phyloP scores from a whole-genome alignment of 2,888 invertebrate species.

The Acanthosepion esculentum region DNA sequence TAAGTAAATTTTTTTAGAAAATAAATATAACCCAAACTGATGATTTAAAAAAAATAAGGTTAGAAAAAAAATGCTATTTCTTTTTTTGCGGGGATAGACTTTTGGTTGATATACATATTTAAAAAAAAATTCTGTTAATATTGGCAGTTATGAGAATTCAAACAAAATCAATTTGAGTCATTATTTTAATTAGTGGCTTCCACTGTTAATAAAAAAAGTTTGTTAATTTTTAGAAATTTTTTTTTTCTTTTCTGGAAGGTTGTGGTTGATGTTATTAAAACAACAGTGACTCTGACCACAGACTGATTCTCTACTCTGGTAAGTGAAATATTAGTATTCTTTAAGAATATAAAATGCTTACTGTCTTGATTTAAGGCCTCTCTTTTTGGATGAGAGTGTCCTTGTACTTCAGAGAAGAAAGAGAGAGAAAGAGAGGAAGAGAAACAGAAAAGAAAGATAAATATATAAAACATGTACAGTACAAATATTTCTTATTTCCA shows the following conservation, averaged over 20 bases:
- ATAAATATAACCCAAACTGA: not conserved
- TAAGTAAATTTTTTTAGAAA: not conserved
- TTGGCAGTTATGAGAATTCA: not conserved
- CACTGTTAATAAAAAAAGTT: not conserved
- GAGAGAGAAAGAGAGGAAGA: not conserved
- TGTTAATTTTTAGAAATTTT: not conserved
- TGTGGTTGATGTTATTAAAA: not conserved
- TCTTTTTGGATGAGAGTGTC: slow-evolving; percentile 44
- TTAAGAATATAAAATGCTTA: slow-evolving; percentile 45
- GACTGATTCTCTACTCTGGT: not conserved
- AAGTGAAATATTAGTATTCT: slow-evolving; percentile 14
- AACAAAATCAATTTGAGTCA: not conserved
- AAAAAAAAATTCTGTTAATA: not conserved
- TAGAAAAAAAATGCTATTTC: too few species aligned
- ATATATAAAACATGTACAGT: not conserved
- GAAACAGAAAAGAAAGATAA: not conserved
- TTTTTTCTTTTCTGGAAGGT: not conserved
- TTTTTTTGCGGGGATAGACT: too few species aligned
- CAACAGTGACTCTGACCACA: not conserved
- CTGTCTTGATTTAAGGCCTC: slow-evolving; percentile 41
- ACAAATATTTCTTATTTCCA: not conserved
- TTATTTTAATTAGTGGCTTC: not conserved
- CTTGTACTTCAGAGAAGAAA: slow-evolving; percentile 24
- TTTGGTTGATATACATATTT: not conserved
- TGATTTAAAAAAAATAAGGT: not conserved